Conservation (phyloP, 2,888 invertebrate species). For the Chouioia cunea region DNA sequence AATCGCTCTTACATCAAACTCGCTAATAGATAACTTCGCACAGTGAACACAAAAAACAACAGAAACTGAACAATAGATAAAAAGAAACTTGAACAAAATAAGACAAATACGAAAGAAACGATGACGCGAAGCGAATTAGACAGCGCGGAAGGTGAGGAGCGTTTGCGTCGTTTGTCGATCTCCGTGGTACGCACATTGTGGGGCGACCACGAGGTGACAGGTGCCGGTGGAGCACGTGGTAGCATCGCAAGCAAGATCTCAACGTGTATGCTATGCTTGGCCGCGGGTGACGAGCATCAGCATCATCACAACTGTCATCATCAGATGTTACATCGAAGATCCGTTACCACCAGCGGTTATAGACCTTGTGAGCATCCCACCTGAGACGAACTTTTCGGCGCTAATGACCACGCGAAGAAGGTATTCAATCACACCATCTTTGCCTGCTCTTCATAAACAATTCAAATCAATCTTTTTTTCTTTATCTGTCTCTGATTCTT, state of each 20-base stretch:
- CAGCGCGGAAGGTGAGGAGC: constrained; percentile 43
- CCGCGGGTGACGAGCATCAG: constrained; percentile 28
- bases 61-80: background rate
- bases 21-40: too few relatives aligned
- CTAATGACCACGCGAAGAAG: constrained; percentile 27
- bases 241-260: constrained; percentile 18
- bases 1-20: too few relatives aligned
- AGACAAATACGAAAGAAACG: background rate
- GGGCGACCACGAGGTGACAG: constrained; percentile 41
- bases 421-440: background rate
- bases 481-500: too few relatives aligned
- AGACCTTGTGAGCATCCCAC: constrained; percentile 12
- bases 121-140: constrained; percentile 45
- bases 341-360: too few relatives aligned
- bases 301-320: too few relatives aligned
- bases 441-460: too few relatives aligned
- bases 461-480: too few relatives aligned
- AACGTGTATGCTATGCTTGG: constrained; percentile 37
- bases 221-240: background rate
- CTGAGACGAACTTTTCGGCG: constrained; percentile 43
- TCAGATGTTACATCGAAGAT: too few relatives aligned
- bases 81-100: background rate
- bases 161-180: constrained; percentile 41
- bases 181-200: constrained; percentile 45
- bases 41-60: background rate